Conservation (phyloP, 2,888 invertebrate genomes). For the Chouioia cunea region DNA sequence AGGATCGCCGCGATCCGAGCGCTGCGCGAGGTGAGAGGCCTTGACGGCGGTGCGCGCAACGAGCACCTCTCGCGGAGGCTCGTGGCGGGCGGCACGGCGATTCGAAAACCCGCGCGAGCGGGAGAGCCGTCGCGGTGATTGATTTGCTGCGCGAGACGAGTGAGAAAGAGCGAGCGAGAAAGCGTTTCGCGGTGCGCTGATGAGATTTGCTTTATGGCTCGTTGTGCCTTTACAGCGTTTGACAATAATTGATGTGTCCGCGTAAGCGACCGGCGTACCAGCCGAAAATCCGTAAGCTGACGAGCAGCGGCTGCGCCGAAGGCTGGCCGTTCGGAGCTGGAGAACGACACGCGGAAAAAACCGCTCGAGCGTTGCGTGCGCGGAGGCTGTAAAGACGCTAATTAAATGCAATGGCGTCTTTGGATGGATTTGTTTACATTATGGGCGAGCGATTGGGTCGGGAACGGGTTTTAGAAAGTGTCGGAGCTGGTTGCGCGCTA, state of each 20-base stretch:
- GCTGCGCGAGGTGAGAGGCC: background rate
- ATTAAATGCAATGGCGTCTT: no score
- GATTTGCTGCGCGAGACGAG: slow-evolving; percentile 31
- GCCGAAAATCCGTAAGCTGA: slow-evolving; percentile 4
- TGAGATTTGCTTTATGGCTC: slow-evolving; percentile 43
- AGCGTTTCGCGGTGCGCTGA: slow-evolving; percentile 23
- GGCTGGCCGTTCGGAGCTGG: no score
- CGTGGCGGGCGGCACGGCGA: slow-evolving; percentile 10
- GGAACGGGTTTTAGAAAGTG: slow-evolving; percentile 41
- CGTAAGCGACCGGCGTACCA: slow-evolving; percentile 14
- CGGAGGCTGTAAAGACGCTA: no score
- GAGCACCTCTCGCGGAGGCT: background rate
- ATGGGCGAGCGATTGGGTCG: background rate
- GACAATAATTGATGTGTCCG: slow-evolving; percentile 44
- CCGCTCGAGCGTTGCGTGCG: no score
- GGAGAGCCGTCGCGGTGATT: slow-evolving; percentile 25
- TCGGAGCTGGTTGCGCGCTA: slow-evolving; percentile 41
- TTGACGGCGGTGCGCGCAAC: background rate
- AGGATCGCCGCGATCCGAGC: background rate
- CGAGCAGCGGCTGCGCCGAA: no score
- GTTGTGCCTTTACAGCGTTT: slow-evolving; percentile 29
- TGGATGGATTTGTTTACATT: slow-evolving; percentile 29
- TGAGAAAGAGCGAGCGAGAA: background rate
- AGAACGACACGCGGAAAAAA: no score
- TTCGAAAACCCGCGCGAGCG: slow-evolving; percentile 30